Conservation (phyloP, 1,140 invertebrate genomes). For the Bombus pascuorum region DNA sequence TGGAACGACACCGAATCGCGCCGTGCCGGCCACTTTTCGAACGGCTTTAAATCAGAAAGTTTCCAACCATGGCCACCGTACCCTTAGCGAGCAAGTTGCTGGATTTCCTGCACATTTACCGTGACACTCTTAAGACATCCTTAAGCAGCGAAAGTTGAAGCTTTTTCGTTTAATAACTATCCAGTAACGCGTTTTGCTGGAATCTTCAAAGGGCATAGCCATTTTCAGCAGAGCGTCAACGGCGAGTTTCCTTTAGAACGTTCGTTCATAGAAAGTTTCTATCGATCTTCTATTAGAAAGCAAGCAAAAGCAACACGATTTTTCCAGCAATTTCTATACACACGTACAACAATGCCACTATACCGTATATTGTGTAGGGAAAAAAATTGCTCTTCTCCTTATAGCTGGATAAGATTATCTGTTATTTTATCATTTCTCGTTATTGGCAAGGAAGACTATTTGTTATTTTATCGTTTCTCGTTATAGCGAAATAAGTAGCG, state of each 20-base stretch:
- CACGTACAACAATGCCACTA: no score
- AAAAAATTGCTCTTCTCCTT: neutral
- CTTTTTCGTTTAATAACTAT: neutral
- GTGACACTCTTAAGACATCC: neutral
- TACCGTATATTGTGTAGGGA: neutral
- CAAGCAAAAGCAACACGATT: no score
- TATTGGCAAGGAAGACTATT: no score
- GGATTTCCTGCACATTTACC: neutral
- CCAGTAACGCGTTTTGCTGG: neutral
- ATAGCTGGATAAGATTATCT: neutral
- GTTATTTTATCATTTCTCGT: no score
- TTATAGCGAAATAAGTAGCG: neutral
- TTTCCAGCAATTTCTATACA: no score
- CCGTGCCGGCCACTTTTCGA: neutral
- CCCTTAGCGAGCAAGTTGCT: neutral
- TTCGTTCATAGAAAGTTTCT: neutral
- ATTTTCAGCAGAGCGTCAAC: neutral
- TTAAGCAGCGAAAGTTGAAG: neutral
- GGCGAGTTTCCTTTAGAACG: neutral
- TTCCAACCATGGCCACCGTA: neutral
- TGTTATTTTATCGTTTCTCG: no score
- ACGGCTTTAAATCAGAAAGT: slow-evolving; percentile 18
- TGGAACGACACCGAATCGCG: neutral
- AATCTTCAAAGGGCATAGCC: neutral
- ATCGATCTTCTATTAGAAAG: neutral